Conservation (phyloP, 2,113 vertebrate species). For the Ardeotis arabs region DNA sequence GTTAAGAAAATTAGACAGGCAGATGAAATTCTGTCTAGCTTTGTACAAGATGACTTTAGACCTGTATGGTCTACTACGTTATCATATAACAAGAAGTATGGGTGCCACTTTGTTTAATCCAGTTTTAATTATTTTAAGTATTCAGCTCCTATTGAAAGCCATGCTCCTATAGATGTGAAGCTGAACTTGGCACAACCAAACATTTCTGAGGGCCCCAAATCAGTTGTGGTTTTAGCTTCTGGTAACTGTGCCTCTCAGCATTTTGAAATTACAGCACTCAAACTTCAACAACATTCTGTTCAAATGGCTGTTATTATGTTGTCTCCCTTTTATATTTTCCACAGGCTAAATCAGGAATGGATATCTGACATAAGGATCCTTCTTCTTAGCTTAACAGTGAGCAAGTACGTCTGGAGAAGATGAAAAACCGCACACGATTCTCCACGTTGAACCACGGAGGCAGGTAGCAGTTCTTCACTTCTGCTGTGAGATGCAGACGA, state of each 20-base stretch:
- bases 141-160: not conserved
- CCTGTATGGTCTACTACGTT: not conserved
- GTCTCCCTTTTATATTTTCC: not conserved
- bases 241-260: not conserved
- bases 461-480: not conserved
- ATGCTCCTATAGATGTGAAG: not conserved
- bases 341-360: not conserved
- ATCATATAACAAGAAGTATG: not conserved
- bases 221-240: not conserved
- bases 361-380: not conserved
- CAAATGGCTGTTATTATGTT: not conserved
- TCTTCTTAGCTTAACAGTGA: not conserved
- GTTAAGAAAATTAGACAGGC: not conserved
- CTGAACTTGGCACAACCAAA: not conserved
- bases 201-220: not conserved
- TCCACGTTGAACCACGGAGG: accelerated
- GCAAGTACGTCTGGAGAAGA: not conserved
- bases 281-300: not conserved
- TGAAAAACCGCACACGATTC: not conserved
- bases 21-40: not conserved
- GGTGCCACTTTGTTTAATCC: not conserved
- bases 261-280: not conserved
- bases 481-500: not conserved
- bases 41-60: not conserved
- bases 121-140: not conserved